These are phyloP conservation scores for Aspidiotus destructor DNA, from an alignment of 2,888 invertebrate genomes.

Conservation along the genomic window DNA sequence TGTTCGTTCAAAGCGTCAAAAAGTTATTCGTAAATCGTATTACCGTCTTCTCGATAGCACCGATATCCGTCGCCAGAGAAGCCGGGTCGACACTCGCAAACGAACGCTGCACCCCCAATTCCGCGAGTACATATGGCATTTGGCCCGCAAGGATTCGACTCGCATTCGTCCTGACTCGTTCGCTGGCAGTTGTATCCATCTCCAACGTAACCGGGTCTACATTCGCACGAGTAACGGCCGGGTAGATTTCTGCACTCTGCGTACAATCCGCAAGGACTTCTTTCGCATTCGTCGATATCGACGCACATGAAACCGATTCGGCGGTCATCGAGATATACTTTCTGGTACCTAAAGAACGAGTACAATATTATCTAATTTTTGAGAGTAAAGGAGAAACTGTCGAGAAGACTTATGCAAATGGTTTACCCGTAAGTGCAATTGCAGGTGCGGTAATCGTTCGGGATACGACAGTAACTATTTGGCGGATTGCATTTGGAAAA, in stretches of 20 bases:
- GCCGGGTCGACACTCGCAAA: constrained; percentile 59
- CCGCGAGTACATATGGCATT: too few relatives aligned
- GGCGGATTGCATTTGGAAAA: constrained; percentile 13
- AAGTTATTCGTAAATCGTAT: not conserved
- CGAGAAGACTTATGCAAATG: too few relatives aligned
- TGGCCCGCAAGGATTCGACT: too few relatives aligned
- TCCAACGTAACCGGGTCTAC: constrained; percentile 46
- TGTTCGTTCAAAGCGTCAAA: not conserved
- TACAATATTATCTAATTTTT: too few relatives aligned
- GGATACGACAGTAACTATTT: constrained; percentile 22
- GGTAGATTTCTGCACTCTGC: constrained; percentile 44
- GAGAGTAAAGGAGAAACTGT: too few relatives aligned
- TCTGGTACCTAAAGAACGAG: constrained; percentile 4
- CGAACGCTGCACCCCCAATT: too few relatives aligned
- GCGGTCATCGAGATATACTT: constrained; percentile 27
- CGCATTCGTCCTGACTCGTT: too few relatives aligned
- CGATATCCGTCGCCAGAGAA: constrained; percentile 51
- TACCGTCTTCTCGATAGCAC: constrained; percentile 13
- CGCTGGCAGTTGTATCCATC: constrained; percentile 42
- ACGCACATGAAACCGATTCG: constrained; percentile 35
- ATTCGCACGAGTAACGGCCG: constrained; percentile 44
- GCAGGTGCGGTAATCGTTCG: constrained; percentile 35
- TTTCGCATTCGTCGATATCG: constrained; percentile 38
- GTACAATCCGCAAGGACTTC: constrained; percentile 49
- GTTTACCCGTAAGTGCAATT: constrained; percentile 36